A percentile compares a stretch with the other conserved stretches of the same genome.
These are phyloP conservation scores for Acanthococcus lagerstroemiae DNA, from an alignment of 2,888 invertebrate genomes.

Conservation along the genomic window DNA sequence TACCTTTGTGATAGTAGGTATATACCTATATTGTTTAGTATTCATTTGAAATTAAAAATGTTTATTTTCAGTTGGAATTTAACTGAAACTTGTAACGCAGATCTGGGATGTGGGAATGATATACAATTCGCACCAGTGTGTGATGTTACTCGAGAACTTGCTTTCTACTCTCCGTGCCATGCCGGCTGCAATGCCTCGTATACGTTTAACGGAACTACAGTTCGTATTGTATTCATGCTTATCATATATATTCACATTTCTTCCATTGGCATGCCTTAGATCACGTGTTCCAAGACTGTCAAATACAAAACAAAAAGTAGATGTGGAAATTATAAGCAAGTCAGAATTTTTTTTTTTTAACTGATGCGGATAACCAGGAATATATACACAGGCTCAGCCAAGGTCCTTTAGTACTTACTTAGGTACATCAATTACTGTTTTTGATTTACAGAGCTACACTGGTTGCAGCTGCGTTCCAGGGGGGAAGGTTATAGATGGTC, in stretches of 20 bases:
- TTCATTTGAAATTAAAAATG: slow-evolving; percentile 11
- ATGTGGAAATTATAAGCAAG: neutral
- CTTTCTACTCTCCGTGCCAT: slow-evolving; percentile 46
- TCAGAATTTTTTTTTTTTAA: too few species aligned
- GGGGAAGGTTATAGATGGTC: slow-evolving; percentile 24
- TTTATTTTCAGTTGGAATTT: slow-evolving; percentile 37
- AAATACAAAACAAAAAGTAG: neutral
- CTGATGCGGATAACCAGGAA: too few species aligned
- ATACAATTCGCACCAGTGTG: slow-evolving; percentile 43
- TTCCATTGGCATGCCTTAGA: neutral
- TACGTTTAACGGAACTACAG: slow-evolving; percentile 19
- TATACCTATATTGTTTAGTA: neutral
- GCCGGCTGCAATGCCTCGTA: slow-evolving; percentile 43
- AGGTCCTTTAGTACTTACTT: too few species aligned
- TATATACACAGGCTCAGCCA: too few species aligned
- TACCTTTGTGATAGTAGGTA: neutral
- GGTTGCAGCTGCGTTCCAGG: slow-evolving; percentile 40
- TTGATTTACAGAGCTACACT: slow-evolving; percentile 39
- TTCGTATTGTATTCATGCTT: too few species aligned
- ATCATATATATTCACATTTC: neutral
- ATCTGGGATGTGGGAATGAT: slow-evolving; percentile 40
- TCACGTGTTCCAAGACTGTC: too few species aligned
- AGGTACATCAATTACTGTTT: too few species aligned
- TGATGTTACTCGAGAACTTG: slow-evolving; percentile 32
- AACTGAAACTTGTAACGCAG: slow-evolving; percentile 40